Evolutionary conservation across 2,113 vertebrate genomes (phyloP), one percentile per base, ranked within the genome.

Genomic region (Cyphomyrus plagiostoma): DNA sequence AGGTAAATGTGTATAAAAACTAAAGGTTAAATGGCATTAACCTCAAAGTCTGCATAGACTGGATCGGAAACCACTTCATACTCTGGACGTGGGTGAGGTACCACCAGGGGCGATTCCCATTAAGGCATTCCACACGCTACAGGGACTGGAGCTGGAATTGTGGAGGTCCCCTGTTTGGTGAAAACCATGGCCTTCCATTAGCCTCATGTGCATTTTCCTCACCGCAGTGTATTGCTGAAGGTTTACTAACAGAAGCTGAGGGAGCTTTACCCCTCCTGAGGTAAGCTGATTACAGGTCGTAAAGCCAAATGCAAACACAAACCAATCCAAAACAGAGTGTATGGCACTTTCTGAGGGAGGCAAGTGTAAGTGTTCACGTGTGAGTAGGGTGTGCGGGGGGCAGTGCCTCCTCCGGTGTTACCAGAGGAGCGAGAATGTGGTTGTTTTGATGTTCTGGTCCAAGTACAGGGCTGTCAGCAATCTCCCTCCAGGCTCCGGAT

Each of bases 401-500:
- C 39, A 30, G 53, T 8, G 30, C 35, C 30, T 89, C 30, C 30
- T 23, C 48, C 3, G 3, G 39, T 45, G 23, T 50, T 83, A 48
- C 77, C 39, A 21, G 35, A 45, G 45, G 50, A 82, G 45, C 19
- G 42, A 85, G 53, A 39, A 89, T 74, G 77, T 46, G 80, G n/a
- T 23, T 39, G 77, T 53, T 58, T 50, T 84, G 77, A 45, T 50
- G 50, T 80, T 80, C 30, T 42, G 88, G 88, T 42, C 74, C 62
- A 46, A 39, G 52, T 66, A 87, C 8, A 52, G 46, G 35, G 30
- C 39, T 45, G 77, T 13, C 45, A 19, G 88, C 90, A 74, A 89
- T 93, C 89, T 90, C 93, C 92, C 94, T 94, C 91, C 85, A 88
- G 84, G 74, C 90, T 92, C 91, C 90, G 90, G 93, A 87, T 70